A percentile compares a stretch with the other conserved stretches of the same genome.
Evolutionary conservation across 2,888 invertebrate genomes (phyloP).

Genomic region (Rhopalosiphum nymphaeae): DNA sequence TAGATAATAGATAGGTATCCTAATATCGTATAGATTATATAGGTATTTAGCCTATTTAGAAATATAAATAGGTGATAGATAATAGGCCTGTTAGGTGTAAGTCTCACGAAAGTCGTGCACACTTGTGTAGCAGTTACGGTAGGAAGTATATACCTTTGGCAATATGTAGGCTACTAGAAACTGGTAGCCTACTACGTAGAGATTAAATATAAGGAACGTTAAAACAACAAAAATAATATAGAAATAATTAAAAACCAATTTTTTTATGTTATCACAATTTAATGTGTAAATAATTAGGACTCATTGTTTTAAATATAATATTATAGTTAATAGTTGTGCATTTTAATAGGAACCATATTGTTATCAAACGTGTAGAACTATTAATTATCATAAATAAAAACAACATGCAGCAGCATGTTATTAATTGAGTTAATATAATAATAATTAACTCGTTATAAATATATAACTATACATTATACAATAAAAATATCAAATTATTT

Average conservation of each 20-base stretch:
- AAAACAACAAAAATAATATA: neutral
- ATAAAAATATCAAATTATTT: neutral
- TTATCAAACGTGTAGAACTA: neutral
- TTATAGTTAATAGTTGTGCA: neutral
- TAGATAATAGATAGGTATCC: neutral
- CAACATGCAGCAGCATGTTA: neutral
- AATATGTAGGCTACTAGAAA: no score
- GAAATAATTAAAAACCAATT: neutral
- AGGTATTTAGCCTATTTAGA: no score
- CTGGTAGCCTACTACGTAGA: no score
- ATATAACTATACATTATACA: no score
- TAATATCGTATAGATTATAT: neutral
- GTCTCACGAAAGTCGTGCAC: no score
- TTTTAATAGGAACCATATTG: neutral
- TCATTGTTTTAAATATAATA: neutral
- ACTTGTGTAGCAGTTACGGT: no score
- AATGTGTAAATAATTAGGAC: neutral
- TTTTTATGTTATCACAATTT: neutral
- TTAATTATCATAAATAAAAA: neutral
- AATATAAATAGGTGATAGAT: no score
- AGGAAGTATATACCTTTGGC: no score
- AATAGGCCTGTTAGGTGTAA: no score
- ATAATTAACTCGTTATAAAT: neutral
- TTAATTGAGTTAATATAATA: neutral
- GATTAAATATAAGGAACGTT: no score